Percentiles rank a stretch among this genome's conserved stretches.
Evolutionary conservation across 2,888 invertebrate species (phyloP).

Genomic region (Monopis laevigella): DNA sequence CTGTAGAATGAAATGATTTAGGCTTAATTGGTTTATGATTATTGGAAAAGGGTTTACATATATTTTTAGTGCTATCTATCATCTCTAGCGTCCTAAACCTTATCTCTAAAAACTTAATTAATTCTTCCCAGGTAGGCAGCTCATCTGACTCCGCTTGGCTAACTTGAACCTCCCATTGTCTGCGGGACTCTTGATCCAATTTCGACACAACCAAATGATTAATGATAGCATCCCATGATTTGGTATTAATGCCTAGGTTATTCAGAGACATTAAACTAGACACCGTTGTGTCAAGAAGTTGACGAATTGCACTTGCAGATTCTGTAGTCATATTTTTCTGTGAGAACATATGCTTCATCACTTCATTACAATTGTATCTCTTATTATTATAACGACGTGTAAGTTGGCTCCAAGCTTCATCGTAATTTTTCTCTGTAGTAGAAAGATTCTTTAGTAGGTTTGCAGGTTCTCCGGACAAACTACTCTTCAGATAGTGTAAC

Average conservation of each 20-base stretch:
- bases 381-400: slow-evolving; percentile 20
- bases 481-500: slow-evolving; percentile 21
- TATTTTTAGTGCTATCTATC: slow-evolving; percentile 10
- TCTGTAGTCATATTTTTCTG: slow-evolving; percentile 16
- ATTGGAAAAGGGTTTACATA: not conserved
- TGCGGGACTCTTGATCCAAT: slow-evolving; percentile 20
- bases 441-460: slow-evolving; percentile 18
- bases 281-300: slow-evolving; percentile 18
- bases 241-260: slow-evolving; percentile 16
- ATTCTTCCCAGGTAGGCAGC: slow-evolving; percentile 9
- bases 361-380: slow-evolving; percentile 18
- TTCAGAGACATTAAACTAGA: slow-evolving; percentile 17
- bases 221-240: slow-evolving; percentile 15
- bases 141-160: not conserved
- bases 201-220: slow-evolving; percentile 19
- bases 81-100: slow-evolving; percentile 17
- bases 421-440: slow-evolving; percentile 19
- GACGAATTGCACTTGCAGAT: slow-evolving; percentile 15
- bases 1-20: slow-evolving; percentile 15
- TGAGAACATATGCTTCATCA: slow-evolving; percentile 19
- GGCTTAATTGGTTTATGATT: no score
- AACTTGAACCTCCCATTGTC: slow-evolving; percentile 19
- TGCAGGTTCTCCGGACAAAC: slow-evolving; percentile 19
- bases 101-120: slow-evolving; percentile 15
- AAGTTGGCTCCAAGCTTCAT: slow-evolving; percentile 19